A percentile compares a stretch with the other conserved stretches of the same genome.
Conservation (phyloP, 2,113 vertebrate genomes). For the Drymodes brunneopygia region DNA sequence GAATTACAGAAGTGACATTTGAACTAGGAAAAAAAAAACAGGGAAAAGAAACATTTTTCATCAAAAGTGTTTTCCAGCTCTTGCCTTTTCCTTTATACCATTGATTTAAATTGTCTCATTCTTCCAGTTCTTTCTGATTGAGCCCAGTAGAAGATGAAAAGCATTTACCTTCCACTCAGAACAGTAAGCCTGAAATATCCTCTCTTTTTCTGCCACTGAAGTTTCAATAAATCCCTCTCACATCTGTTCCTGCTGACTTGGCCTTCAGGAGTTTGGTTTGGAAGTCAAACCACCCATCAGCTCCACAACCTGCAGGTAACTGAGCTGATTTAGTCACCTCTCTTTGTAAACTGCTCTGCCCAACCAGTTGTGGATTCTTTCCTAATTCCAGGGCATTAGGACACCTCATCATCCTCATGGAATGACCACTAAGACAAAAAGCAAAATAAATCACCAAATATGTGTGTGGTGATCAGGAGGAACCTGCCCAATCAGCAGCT, state of each 20-base stretch:
- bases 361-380: background rate
- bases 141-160: background rate
- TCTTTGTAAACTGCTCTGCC: background rate
- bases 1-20: background rate
- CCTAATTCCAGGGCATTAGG: background rate
- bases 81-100: background rate
- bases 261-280: background rate
- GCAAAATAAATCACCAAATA: background rate
- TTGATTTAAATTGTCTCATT: background rate
- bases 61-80: background rate
- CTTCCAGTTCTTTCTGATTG: background rate
- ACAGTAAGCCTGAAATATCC: background rate
- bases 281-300: background rate
- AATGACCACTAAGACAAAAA: background rate
- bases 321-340: background rate
- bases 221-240: background rate
- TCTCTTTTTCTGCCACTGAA: background rate
- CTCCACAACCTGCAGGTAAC: background rate
- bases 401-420: accelerated
- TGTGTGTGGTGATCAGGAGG: background rate
- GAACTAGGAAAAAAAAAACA: background rate
- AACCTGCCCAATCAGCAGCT: background rate
- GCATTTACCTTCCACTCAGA: background rate
- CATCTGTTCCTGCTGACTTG: background rate
- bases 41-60: background rate